Evolutionary conservation across 2,888 invertebrate species (phyloP), one percentile per base, ranked within the genome.

Genomic region (Epinotia bilunana): DNA sequence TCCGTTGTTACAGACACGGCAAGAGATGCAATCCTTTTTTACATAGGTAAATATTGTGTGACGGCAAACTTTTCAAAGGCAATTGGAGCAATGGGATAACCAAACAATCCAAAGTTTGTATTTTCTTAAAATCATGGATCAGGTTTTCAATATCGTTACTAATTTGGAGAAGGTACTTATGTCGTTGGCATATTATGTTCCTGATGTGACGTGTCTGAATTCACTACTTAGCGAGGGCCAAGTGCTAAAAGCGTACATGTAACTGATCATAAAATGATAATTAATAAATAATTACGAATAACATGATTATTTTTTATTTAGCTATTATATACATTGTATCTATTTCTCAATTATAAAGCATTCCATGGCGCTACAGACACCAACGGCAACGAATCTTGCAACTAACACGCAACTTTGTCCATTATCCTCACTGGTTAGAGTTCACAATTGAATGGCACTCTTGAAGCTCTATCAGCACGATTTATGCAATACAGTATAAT

Each of bases 1-100:
- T n/a, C 7, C 43, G 57, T 20, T 65, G 49, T 74, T 74, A 0
- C 64, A 71, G 74, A 60, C 43, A 33, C 49, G 64, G 43, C 28
- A 33, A 20, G 28, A 70, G 2, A 53, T 53, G 53, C n/a, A n/a
- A n/a, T 49, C n/a, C 16, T 53, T n/a, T n/a, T 53, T 53, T n/a
- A 5, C 5, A n/a, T 53, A n/a, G 16, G n/a, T n/a, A 53, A n/a
- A 53, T 53, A 53, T 53, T 53, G n/a, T 53, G 16, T 53, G 7
- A n/a, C n/a, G n/a, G 1, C 2, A 53, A 53, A 49, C 49, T n/a
- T 53, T 0, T 49, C 0, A 4, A 3, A 49, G n/a, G 53, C 46
- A n/a, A 39, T 39, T 39, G 39, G 39, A 9, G 9, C 39, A 5
- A 53, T n/a, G 5, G 53, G 53, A n/a, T 13, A n/a, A n/a, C 53